Percentiles rank a stretch among this genome's conserved stretches.
Evolutionary conservation across 2,888 invertebrate genomes (phyloP).

Genomic region (Apeira syringaria): DNA sequence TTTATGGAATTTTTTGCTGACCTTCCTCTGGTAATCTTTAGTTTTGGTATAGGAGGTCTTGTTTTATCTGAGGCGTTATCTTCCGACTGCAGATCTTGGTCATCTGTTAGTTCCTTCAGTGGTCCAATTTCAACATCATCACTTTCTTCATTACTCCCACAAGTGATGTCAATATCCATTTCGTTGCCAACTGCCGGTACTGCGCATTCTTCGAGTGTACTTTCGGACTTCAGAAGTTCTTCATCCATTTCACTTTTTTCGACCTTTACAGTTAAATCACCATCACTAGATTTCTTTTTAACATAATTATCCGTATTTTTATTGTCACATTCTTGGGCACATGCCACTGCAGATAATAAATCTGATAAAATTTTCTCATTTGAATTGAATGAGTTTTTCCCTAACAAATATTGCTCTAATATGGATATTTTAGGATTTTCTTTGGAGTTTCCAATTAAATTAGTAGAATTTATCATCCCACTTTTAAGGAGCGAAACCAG

Average conservation of each 20-base stretch:
- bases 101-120: slow-evolving; percentile 74
- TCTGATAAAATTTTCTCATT: slow-evolving; percentile 85
- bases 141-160: slow-evolving; percentile 66
- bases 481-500: slow-evolving; percentile 85
- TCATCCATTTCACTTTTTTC: slow-evolving; percentile 55
- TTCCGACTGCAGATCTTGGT: slow-evolving; percentile 54
- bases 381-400: slow-evolving; percentile 64
- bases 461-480: slow-evolving; percentile 76
- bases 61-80: slow-evolving; percentile 48
- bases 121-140: slow-evolving; percentile 80
- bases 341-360: slow-evolving; percentile 83
- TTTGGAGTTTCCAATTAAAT: slow-evolving; percentile 61
- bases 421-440: slow-evolving; percentile 85
- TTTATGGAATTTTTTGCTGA: slow-evolving; percentile 53
- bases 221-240: slow-evolving; percentile 73
- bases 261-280: slow-evolving; percentile 56
- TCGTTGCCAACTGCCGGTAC: slow-evolving; percentile 78
- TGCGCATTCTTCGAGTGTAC: slow-evolving; percentile 79
- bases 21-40: slow-evolving; percentile 78
- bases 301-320: slow-evolving; percentile 75
- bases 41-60: slow-evolving; percentile 76
- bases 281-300: slow-evolving; percentile 67
- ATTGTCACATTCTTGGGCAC: slow-evolving; percentile 85
- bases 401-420: slow-evolving; percentile 87
- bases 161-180: slow-evolving; percentile 77